Base-by-base conservation (phyloP, 2,888 invertebrate species). In the Hololepta plana region DNA sequence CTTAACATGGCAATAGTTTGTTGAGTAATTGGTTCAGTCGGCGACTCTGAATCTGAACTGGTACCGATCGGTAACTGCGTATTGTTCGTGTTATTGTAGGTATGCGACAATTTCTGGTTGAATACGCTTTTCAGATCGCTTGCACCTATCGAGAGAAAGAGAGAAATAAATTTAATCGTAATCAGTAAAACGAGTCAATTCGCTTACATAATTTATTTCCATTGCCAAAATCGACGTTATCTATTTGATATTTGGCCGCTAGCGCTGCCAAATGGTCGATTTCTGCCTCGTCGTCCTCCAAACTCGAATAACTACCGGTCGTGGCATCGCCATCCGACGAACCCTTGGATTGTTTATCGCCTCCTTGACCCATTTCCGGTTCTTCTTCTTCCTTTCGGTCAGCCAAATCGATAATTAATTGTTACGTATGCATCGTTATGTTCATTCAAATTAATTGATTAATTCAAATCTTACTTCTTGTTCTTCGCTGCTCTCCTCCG, bases 31-130 rank as follows among this genome's bases (percentile, higher is more conserved):
- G 62, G 62, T 37, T 62, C 62, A 7, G 62, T 60, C 3, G 62
- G 62, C 4, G 60, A 60, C 39, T 60, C 60, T 3, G 60, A 60
- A 37, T 60, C 60, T n/a, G 60, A 60, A 37, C 59, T 58, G 13
- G 50, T 53, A 32, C 49, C 51, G 33, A 52, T 49, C 4, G 49
- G 49, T 15, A 43, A 33, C 9, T 14, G 14, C 12, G 26, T 20
- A 21, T 22, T 12, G 14, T 26, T 30, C 17, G 6, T 17, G n/a
- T 17, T 17, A 17, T 6, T 17, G 17, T 8, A 17, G 17, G 4
- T 20, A 10, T 8, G 17, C 3, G 26, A 26, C 13, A 20, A 15
- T 13, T n/a, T n/a, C n/a, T n/a, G n/a, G n/a, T n/a, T n/a, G n/a
- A n/a, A n/a, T n/a, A n/a, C n/a, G 19, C 12, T 26, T 21, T 28